Conservation (phyloP, 2,888 invertebrate species). For the Pyrochroa serraticornis region DNA sequence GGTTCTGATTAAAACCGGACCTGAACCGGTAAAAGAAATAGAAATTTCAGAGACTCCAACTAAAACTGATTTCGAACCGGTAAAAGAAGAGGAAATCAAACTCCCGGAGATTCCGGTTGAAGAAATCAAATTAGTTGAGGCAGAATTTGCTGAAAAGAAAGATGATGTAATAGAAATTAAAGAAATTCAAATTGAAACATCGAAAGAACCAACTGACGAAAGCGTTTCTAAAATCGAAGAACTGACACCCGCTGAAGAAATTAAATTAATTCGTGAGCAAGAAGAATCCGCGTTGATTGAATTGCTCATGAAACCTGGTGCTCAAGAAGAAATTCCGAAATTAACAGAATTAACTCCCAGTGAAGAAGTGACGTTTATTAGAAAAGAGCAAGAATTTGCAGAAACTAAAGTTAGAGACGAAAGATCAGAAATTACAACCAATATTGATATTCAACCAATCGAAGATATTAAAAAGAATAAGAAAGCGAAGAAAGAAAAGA, state of each 20-base stretch:
- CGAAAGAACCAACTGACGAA: not conserved
- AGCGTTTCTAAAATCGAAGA: slow-evolving; percentile 1
- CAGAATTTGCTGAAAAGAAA: not conserved
- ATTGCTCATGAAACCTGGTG: too few species aligned
- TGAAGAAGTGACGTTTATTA: too few species aligned
- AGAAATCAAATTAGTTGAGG: not conserved
- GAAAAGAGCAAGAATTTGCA: slow-evolving; percentile 1
- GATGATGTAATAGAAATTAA: not conserved
- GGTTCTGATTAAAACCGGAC: not conserved
- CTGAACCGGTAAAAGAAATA: not conserved
- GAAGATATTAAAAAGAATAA: slow-evolving; percentile 16
- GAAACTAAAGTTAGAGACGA: slow-evolving; percentile 1
- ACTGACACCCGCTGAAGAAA: slow-evolving; percentile 25
- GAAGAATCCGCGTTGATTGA: not conserved
- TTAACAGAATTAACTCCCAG: not conserved
- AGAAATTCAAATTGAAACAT: slow-evolving; percentile 1
- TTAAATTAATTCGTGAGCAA: slow-evolving; percentile 14
- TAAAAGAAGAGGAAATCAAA: not conserved
- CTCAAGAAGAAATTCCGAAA: too few species aligned
- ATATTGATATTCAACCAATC: not conserved
- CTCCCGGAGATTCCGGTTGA: slow-evolving; percentile 5
- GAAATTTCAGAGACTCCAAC: not conserved
- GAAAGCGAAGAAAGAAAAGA: slow-evolving; percentile 32
- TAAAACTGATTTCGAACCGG: not conserved
- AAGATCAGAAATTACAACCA: too few species aligned